Conservation (phyloP, 1,140 invertebrate genomes). For the Macrobrachium rosenbergii region DNA sequence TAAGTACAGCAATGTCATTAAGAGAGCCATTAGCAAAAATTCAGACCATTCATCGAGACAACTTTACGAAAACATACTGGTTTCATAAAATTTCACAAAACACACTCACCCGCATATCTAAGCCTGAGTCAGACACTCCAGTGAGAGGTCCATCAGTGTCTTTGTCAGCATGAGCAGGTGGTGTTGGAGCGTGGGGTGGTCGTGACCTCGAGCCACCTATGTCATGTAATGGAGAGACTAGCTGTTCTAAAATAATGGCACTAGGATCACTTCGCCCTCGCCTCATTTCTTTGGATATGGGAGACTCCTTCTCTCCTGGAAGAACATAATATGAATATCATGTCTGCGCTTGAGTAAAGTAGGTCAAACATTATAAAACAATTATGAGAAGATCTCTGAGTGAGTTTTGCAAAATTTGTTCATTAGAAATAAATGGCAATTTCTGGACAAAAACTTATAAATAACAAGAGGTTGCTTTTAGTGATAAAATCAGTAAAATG, state of each 20-base stretch:
- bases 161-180: slow-evolving; percentile 67
- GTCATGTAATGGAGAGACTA: slow-evolving; percentile 72
- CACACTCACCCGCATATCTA: slow-evolving; percentile 68
- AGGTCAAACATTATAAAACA: background rate
- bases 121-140: slow-evolving; percentile 68
- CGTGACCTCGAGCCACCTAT: slow-evolving; percentile 62
- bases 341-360: no score
- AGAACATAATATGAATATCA: background rate
- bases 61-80: background rate
- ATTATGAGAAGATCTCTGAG: no score
- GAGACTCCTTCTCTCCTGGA: slow-evolving; percentile 48
- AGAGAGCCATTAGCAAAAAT: background rate
- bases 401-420: no score
- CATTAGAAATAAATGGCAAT: no score
- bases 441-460: no score
- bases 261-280: slow-evolving; percentile 69
- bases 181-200: slow-evolving; percentile 60
- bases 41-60: background rate
- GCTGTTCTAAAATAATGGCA: slow-evolving; percentile 71
- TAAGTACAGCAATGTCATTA: background rate
- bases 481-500: no score
- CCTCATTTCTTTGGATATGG: slow-evolving; percentile 51
- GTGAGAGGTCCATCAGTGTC: slow-evolving; percentile 69
- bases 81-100: background rate
- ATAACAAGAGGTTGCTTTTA: no score